Evolutionary conservation across 2,113 vertebrate genomes (phyloP).

Genomic region (Brachypodius melanocephalos): DNA sequence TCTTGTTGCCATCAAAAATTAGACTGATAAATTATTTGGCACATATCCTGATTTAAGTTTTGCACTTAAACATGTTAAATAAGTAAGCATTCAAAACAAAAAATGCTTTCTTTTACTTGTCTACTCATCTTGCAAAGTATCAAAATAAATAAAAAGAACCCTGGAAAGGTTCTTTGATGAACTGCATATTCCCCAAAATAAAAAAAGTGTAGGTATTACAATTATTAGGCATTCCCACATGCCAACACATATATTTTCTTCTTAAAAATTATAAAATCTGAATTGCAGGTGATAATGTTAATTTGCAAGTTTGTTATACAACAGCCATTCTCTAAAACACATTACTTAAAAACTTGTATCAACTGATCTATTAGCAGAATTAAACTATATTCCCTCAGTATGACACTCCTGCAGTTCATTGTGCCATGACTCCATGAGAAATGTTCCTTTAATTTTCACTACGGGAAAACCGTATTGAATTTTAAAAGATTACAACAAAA

Average conservation of each 20-base stretch:
- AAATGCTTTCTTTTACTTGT: not conserved
- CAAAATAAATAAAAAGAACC: not conserved
- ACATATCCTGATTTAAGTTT: not conserved
- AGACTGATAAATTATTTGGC: slow-evolving; percentile 45
- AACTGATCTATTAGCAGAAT: not conserved
- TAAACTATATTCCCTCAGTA: not conserved
- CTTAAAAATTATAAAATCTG: not conserved
- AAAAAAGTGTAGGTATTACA: not conserved
- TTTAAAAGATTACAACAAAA: not conserved
- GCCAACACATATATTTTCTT: not conserved
- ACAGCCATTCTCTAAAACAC: not conserved
- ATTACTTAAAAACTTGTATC: not conserved
- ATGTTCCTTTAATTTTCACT: not conserved
- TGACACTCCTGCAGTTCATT: not conserved
- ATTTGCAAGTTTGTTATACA: not conserved
- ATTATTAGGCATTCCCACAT: not conserved
- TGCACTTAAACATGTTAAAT: not conserved
- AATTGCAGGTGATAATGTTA: not conserved
- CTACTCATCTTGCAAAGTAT: not conserved
- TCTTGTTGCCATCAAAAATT: slow-evolving; percentile 48
- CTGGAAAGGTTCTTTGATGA: not conserved
- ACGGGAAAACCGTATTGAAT: not conserved
- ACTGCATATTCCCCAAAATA: not conserved
- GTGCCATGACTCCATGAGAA: not conserved
- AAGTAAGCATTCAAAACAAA: not conserved